Evolutionary conservation across 2,797 vertebrate species (phyloP).

Genomic region (Melanotaenia parkinsoni): DNA sequence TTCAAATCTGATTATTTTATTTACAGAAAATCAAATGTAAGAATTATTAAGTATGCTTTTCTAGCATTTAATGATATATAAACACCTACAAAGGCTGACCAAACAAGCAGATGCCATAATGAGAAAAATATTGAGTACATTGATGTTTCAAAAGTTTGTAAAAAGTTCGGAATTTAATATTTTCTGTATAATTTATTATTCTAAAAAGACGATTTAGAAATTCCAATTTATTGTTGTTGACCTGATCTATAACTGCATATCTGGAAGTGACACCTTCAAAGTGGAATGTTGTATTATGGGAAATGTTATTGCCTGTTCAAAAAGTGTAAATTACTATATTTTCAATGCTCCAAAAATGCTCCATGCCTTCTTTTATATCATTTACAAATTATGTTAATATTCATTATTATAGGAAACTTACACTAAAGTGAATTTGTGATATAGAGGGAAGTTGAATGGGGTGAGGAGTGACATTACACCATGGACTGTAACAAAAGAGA

Average conservation of each 20-base stretch:
- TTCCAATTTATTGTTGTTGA: background rate
- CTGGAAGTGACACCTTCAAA: background rate
- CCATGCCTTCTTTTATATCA: too few species aligned
- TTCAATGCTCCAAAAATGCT: background rate
- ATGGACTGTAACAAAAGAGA: background rate
- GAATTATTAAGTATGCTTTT: background rate
- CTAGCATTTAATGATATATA: background rate
- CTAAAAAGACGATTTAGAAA: background rate
- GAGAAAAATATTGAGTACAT: background rate
- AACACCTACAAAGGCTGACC: background rate
- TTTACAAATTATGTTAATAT: too few species aligned
- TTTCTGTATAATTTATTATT: background rate
- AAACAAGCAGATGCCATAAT: background rate
- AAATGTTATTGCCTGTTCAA: background rate
- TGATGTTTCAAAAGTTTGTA: background rate
- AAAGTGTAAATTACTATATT: background rate
- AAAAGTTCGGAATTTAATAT: background rate
- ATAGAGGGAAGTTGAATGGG: background rate
- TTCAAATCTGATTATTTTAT: constrained; percentile 27
- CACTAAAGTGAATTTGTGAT: too few species aligned
- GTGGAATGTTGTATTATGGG: background rate
- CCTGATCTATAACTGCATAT: background rate
- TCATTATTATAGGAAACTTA: too few species aligned
- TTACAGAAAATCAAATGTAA: constrained; percentile 3
- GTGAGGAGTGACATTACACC: background rate